Conservation (phyloP, 2,797 vertebrate genomes). For the Dendrocincla tyrannina region DNA sequence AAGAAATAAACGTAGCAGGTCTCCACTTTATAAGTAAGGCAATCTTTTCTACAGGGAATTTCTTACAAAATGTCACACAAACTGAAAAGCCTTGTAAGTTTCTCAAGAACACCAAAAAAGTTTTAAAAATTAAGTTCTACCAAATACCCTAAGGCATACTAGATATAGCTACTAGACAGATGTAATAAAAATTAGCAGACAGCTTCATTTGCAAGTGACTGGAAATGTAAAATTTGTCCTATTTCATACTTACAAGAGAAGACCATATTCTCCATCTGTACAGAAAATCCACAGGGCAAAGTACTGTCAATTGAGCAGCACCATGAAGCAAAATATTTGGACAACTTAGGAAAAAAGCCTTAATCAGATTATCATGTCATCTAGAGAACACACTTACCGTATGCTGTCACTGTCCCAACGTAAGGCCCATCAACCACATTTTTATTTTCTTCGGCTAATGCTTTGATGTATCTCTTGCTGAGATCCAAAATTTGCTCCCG, state of each 20-base stretch:
- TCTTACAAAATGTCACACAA: background rate
- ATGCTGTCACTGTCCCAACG: conserved; percentile 97
- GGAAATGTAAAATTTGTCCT: background rate
- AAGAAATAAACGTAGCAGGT: background rate
- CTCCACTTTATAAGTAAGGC: background rate
- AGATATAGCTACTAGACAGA: background rate
- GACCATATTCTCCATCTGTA: background rate
- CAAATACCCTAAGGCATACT: background rate
- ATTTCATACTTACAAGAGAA: background rate
- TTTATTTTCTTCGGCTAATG: conserved; percentile 95
- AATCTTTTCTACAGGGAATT: background rate
- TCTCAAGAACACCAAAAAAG: background rate
- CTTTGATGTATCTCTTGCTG: conserved; percentile 98
- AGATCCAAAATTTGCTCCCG: conserved; percentile 98
- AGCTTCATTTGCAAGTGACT: background rate
- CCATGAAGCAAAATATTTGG: background rate
- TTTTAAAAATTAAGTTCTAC: background rate
- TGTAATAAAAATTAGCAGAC: background rate
- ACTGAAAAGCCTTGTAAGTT: too few species aligned
- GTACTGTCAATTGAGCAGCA: background rate
- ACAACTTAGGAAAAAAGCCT: background rate
- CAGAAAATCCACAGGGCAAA: background rate
- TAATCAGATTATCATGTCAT: background rate
- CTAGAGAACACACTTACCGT: conserved; percentile 81
- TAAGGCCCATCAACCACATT: conserved; percentile 97